A percentile compares a stretch with the other conserved stretches of the same genome.
These are phyloP conservation scores for Drosophila flavopinicola DNA, from an alignment of 2,888 invertebrate species.

Conservation along the genomic window DNA sequence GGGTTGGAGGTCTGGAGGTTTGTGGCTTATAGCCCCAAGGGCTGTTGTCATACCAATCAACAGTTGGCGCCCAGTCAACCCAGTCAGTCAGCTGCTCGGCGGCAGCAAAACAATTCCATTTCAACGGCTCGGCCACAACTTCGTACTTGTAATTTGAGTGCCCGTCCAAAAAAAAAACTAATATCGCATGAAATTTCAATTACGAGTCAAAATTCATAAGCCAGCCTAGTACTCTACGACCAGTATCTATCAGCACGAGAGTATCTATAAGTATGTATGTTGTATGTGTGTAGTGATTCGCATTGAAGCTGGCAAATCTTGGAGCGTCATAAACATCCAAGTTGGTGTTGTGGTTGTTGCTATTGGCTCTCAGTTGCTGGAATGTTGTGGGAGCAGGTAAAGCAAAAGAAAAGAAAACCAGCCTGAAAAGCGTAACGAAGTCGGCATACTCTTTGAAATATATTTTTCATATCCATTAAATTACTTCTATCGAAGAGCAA, in stretches of 20 bases:
- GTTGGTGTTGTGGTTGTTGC: constrained; percentile 40
- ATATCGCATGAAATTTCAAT: constrained; percentile 78
- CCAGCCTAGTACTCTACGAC: constrained; percentile 7
- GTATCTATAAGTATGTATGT: constrained; percentile 13
- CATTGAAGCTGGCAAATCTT: constrained; percentile 40
- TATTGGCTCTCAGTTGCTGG: constrained; percentile 50
- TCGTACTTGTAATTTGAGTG: constrained; percentile 10
- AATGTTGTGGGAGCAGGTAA: constrained; percentile 70
- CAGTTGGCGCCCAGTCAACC: constrained; percentile 49
- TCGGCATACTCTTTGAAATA: not conserved
- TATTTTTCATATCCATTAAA: no score
- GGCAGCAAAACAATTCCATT: constrained; percentile 1
- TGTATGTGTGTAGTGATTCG: constrained; percentile 21
- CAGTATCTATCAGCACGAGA: constrained; percentile 13
- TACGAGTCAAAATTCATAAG: constrained; percentile 65
- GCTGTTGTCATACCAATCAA: constrained; percentile 38
- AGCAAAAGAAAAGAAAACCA: constrained; percentile 25
- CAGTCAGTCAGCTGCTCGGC: constrained; percentile 33
- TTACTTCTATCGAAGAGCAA: no score
- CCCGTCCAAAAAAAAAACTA: constrained; percentile 38
- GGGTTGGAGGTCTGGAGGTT: not conserved
- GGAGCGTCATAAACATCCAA: constrained; percentile 46
- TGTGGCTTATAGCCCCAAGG: constrained; percentile 15
- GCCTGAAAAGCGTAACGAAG: not conserved
- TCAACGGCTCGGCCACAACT: constrained; percentile 8